Evolutionary conservation across 2,113 vertebrate genomes (phyloP).

Genomic region (Centropus bengalensis): DNA sequence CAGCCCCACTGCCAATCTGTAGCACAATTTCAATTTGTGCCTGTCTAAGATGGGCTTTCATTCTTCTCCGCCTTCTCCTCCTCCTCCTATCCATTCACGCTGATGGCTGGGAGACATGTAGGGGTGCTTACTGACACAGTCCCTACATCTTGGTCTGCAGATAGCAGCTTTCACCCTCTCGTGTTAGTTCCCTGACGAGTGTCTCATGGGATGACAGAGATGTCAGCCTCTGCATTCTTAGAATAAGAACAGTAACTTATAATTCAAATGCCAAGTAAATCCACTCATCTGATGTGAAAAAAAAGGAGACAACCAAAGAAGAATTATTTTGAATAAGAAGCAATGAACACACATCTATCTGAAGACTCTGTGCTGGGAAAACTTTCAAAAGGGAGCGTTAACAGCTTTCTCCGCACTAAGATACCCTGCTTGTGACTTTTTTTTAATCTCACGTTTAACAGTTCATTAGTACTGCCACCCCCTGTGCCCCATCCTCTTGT

Average conservation of each 20-base stretch:
- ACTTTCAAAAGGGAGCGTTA: not conserved
- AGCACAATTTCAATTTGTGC: not conserved
- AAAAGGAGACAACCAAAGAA: not conserved
- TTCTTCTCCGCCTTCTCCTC: not conserved
- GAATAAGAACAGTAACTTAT: not conserved
- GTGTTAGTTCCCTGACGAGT: not conserved
- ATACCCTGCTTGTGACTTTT: not conserved
- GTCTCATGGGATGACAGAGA: not conserved
- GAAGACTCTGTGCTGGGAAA: not conserved
- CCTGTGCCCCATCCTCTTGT: not conserved
- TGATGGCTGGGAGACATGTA: not conserved
- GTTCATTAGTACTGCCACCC: not conserved
- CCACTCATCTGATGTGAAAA: rapidly evolving
- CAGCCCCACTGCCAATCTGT: not conserved
- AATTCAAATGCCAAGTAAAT: not conserved
- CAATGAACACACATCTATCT: not conserved
- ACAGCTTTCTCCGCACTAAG: not conserved
- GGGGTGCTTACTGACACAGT: not conserved
- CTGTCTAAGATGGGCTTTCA: not conserved
- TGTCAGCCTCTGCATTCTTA: not conserved
- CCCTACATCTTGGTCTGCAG: not conserved
- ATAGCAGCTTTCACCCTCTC: not conserved
- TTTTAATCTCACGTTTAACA: not conserved
- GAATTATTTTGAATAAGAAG: not conserved
- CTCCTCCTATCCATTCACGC: not conserved